Percentiles rank a stretch among this genome's conserved stretches.
Evolutionary conservation across 1,140 invertebrate species (phyloP).

Genomic region (Capitella teleta): DNA sequence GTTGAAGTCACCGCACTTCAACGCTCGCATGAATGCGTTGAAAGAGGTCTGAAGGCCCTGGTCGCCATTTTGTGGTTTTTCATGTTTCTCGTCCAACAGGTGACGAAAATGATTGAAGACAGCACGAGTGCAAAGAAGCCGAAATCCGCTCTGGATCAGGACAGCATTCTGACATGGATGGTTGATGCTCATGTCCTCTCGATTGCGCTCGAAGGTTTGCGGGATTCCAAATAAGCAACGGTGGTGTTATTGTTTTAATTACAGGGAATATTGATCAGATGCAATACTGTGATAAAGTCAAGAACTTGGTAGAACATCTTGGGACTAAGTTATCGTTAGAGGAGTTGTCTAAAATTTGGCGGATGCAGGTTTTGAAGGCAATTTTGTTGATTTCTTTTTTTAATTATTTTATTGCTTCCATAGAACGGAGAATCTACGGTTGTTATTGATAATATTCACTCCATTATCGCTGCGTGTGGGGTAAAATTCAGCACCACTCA

Average conservation of each 20-base stretch:
- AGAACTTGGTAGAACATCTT: conserved; percentile 47
- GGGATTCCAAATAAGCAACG: background rate
- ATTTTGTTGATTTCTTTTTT: background rate
- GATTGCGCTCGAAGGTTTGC: conserved; percentile 45
- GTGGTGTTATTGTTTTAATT: background rate
- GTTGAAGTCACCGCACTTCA: conserved; percentile 49
- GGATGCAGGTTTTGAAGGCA: conserved; percentile 33
- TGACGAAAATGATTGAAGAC: conserved; percentile 46
- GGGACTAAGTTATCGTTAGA: conserved; percentile 44
- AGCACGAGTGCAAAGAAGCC: conserved; percentile 27
- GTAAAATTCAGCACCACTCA: conserved; percentile 45
- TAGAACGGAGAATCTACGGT: conserved; percentile 44
- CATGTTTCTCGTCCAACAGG: conserved; percentile 17
- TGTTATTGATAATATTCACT: conserved; percentile 49
- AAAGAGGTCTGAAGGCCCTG: conserved; percentile 43
- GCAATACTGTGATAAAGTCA: conserved; percentile 49
- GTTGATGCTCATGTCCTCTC: conserved; percentile 44
- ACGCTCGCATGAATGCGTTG: conserved; percentile 48
- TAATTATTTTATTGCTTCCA: conserved; percentile 2
- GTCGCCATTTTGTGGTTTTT: background rate
- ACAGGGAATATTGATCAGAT: conserved; percentile 48
- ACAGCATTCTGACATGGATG: conserved; percentile 46
- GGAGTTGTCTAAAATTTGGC: conserved; percentile 48
- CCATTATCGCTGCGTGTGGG: conserved; percentile 46
- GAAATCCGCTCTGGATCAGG: conserved; percentile 35